A percentile compares a stretch with the other conserved stretches of the same genome.
These are phyloP conservation scores for Margaritifera margaritifera DNA, from an alignment of 2,888 invertebrate genomes.

Conservation along the genomic window DNA sequence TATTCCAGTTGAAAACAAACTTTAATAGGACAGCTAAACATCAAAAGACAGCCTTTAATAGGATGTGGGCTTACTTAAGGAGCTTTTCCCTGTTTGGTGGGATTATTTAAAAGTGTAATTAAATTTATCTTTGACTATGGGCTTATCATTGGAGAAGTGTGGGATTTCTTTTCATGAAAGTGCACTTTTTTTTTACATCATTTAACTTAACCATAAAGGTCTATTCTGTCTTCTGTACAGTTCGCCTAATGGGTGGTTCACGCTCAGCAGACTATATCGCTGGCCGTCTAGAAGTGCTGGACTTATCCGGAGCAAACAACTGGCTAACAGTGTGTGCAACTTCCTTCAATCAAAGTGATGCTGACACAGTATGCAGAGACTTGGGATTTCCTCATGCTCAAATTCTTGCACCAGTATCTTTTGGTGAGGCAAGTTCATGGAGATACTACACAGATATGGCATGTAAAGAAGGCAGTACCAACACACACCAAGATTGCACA, in stretches of 20 bases:
- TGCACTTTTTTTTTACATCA: too few relatives aligned
- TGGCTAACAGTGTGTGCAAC: constrained; percentile 87
- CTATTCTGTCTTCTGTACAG: constrained; percentile 20
- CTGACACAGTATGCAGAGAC: constrained; percentile 54
- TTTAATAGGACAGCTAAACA: too few relatives aligned
- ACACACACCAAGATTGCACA: constrained; percentile 33
- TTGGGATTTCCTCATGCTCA: constrained; percentile 44
- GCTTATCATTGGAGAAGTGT: too few relatives aligned
- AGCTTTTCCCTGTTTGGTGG: too few relatives aligned
- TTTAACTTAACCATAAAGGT: background rate
- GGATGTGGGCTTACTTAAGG: too few relatives aligned
- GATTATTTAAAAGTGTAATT: too few relatives aligned
- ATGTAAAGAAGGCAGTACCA: constrained; percentile 39
- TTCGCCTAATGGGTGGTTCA: constrained; percentile 37
- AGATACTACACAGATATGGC: constrained; percentile 36
- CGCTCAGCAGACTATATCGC: constrained; percentile 24
- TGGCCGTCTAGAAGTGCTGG: constrained; percentile 35
- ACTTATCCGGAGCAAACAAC: constrained; percentile 66
- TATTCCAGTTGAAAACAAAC: too few relatives aligned
- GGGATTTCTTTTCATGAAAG: too few relatives aligned
- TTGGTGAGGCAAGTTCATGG: constrained; percentile 31
- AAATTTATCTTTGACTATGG: too few relatives aligned
- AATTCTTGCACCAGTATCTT: constrained; percentile 41
- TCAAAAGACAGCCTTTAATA: too few relatives aligned
- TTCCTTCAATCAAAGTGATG: constrained; percentile 42